Evolutionary conservation across 2,113 vertebrate species (phyloP), one percentile per base, ranked within the genome.

Genomic region (Ophiodon elongatus): DNA sequence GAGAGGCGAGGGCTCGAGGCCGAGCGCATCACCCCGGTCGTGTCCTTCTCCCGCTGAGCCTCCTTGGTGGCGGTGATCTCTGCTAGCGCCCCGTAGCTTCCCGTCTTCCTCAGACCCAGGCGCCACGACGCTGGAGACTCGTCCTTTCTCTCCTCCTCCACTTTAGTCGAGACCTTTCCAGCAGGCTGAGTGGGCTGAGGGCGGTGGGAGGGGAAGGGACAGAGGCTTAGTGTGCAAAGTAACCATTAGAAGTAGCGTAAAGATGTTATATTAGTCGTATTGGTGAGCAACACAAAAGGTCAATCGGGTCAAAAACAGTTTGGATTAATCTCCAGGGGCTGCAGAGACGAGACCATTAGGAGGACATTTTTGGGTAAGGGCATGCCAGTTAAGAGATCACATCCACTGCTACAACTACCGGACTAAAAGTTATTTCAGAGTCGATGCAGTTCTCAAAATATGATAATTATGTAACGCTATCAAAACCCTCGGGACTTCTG

Each of bases 1-100:
- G 98, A 97, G 69, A 99, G 97, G n/a, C 98, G 97, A 19, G 98
- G 98, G 88, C 98, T 99, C 25, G 98, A 99, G 70, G 98, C 98
- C 0, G 98, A 99, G 65, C 98, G 98, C 95, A 98, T 99, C 84
- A 99, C 98, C 41, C 98, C 98, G 5, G 96, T 91, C 4, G 93
- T 95, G 82, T 99, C 98, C 89, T 98, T 98, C 86, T 99, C 98
- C 92, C 97, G 97, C 91, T 98, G 98, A 59, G 97, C 95, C 91
- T 99, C 98, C 95, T 99, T 99, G 73, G 97, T 95, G 87, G 98
- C 96, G 21, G 97, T 97, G 90, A 99, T 99, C 93, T 99, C 98
- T 0, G 98, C 97, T 77, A 99, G 96, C 0, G 98, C 98, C 10
- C 98, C 98, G 0, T 98, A 99, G 90, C 98, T 99, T 91, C 98